Percentiles rank a stretch among this genome's conserved stretches.
Evolutionary conservation across 2,888 invertebrate genomes (phyloP).

Genomic region (Idaea aversata): DNA sequence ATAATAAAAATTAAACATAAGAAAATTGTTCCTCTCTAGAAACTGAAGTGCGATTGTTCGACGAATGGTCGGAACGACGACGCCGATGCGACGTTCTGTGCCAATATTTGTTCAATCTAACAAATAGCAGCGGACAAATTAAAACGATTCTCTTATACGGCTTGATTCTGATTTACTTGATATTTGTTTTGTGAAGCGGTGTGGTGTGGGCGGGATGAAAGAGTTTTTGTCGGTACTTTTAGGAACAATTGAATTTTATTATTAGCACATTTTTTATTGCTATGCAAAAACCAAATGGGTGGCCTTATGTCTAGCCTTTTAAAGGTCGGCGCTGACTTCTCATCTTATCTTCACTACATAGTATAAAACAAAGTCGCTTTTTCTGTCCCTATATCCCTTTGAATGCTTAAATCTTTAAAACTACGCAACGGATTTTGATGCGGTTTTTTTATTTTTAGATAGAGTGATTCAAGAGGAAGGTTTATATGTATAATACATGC

Average conservation of each 20-base stretch:
- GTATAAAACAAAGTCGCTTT: no score
- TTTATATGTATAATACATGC: no score
- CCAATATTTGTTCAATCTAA: conserved; percentile 57
- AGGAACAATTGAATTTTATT: background rate
- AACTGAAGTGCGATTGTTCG: conserved; percentile 2
- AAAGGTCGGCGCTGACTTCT: no score
- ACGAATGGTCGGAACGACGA: background rate
- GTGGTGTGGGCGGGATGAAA: background rate
- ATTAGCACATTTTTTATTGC: background rate
- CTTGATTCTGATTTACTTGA: background rate
- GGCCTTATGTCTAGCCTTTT: no score
- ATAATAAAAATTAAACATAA: no score
- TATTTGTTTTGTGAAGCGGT: background rate
- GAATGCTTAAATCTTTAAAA: no score
- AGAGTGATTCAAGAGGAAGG: no score
- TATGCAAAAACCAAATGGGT: no score
- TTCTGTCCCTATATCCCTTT: no score
- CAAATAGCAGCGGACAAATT: conserved; percentile 55
- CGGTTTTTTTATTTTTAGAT: no score
- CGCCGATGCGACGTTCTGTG: conserved; percentile 39
- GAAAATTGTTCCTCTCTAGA: background rate
- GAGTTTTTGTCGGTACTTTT: background rate
- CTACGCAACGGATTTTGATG: no score
- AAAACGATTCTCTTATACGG: conserved; percentile 51
- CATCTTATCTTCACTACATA: no score